Percentiles rank a stretch among this genome's conserved stretches.
These are phyloP conservation scores for Zoanthus sociatus DNA, from an alignment of 92 coral and sea anemone genomes.

Conservation along the genomic window DNA sequence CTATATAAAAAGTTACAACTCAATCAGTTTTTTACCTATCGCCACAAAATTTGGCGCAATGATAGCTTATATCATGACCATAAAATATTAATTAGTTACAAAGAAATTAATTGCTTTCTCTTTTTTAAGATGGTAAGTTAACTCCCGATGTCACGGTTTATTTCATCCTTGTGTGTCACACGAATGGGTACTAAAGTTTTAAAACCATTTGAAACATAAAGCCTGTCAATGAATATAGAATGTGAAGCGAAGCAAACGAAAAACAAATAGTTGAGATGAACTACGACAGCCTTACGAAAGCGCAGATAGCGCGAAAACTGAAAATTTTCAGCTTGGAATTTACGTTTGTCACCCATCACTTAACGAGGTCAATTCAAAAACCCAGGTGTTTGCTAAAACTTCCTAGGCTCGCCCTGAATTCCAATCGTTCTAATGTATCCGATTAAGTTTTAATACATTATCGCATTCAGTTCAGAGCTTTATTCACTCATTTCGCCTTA, in stretches of 20 bases:
- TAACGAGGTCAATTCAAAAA: slow-evolving; percentile 17
- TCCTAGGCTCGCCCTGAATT: slow-evolving; percentile 49
- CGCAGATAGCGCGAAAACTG: neutral
- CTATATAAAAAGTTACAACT: too few relatives aligned
- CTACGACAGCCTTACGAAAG: neutral
- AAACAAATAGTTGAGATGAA: neutral
- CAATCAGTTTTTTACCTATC: too few relatives aligned
- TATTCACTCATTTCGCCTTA: slow-evolving; percentile 19
- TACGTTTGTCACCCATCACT: slow-evolving; percentile 40
- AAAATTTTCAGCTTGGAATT: neutral
- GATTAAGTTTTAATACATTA: slow-evolving; percentile 24
- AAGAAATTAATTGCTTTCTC: neutral
- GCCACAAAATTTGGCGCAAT: too few relatives aligned
- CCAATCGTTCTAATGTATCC: slow-evolving; percentile 39
- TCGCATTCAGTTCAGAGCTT: slow-evolving; percentile 12
- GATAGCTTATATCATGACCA: too few relatives aligned
- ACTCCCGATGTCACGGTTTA: neutral
- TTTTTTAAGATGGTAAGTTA: neutral
- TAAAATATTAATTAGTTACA: neutral
- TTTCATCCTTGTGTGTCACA: neutral
- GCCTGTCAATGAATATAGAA: neutral
- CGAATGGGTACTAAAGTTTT: neutral
- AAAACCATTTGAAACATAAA: neutral
- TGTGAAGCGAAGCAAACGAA: neutral
- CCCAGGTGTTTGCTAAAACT: slow-evolving; percentile 35